Percentiles rank a stretch among this genome's conserved stretches.
phyloP scores from a whole-genome alignment of 2,113 vertebrate species.

The Micronisus gabar region DNA sequence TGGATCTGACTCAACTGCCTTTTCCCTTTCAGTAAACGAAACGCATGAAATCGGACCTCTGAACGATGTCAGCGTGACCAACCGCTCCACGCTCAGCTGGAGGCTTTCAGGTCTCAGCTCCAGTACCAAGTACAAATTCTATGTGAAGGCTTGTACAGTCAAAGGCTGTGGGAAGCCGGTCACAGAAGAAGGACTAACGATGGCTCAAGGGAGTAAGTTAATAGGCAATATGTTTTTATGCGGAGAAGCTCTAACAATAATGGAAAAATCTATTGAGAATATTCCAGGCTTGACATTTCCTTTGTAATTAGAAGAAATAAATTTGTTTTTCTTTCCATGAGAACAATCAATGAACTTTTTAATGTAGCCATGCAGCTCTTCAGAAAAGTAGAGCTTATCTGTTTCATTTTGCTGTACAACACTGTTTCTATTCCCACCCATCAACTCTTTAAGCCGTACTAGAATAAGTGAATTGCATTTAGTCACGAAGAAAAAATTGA shows the following conservation, averaged over 20 bases:
- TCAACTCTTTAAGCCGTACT: background rate
- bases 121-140: constrained; percentile 90
- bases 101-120: constrained; percentile 79
- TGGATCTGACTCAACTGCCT: background rate
- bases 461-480: background rate
- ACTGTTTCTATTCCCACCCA: background rate
- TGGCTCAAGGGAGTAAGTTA: constrained; percentile 80
- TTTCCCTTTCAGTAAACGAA: constrained; percentile 83
- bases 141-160: constrained; percentile 86
- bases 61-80: constrained; percentile 77
- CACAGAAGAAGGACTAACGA: constrained; percentile 85
- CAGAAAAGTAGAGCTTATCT: background rate
- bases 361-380: background rate
- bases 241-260: background rate
- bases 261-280: background rate
- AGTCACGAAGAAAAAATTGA: background rate
- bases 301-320: background rate
- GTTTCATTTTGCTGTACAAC: background rate
- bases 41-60: constrained; percentile 82
- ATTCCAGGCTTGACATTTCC: background rate
- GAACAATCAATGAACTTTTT: background rate
- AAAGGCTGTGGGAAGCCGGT: constrained; percentile 84
- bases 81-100: constrained; percentile 77
- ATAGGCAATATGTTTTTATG: background rate
- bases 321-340: background rate